phyloP scores from a whole-genome alignment of 2,113 vertebrate genomes.

The Dipodomys stephensi region DNA sequence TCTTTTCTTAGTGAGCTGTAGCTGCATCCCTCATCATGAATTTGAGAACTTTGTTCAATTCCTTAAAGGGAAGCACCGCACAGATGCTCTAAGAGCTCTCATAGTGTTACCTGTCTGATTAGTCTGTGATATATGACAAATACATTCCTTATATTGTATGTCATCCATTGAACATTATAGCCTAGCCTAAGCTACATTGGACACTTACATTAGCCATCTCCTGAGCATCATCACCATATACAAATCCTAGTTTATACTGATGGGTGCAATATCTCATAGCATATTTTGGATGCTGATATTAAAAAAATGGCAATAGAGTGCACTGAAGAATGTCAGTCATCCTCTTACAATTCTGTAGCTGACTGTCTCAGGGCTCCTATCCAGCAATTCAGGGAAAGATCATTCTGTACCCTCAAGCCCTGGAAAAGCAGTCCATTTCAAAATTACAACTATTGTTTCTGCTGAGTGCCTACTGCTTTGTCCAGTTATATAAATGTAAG shows the following conservation, averaged over 20 bases:
- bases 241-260: not conserved
- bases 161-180: not conserved
- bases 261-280: not conserved
- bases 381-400: no score
- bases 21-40: not conserved
- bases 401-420: no score
- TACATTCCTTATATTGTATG: not conserved
- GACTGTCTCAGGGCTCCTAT: not conserved
- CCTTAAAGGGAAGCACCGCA: no score
- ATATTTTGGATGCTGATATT: not conserved
- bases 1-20: not conserved
- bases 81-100: no score
- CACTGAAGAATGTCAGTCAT: no score
- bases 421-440: not conserved
- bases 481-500: not conserved
- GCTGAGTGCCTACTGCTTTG: not conserved
- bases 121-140: not conserved
- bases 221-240: not conserved
- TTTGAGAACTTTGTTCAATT: not conserved
- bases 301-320: fast-evolving
- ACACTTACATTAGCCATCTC: not conserved
- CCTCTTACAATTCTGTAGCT: not conserved
- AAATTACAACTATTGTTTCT: not conserved
- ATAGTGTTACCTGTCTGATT: not conserved
- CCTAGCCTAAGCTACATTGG: no score